Base-by-base conservation (phyloP, 2,113 vertebrate genomes). In the Ahaetulla prasina region DNA sequence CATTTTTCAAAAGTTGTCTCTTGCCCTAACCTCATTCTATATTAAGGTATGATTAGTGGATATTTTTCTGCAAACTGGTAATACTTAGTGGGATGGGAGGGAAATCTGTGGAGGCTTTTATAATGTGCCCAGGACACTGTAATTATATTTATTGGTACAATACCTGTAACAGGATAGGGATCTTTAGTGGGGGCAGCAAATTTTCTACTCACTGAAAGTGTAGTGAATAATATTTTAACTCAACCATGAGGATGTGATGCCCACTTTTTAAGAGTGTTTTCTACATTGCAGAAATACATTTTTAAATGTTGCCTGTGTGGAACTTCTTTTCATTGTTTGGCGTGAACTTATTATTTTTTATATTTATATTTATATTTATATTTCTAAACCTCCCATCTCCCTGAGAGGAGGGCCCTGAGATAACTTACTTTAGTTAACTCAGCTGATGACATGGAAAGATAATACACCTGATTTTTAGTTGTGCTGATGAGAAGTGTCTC, bases 401-500 rank as follows among this genome's bases (percentile, higher is more conserved):
- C 30, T 68, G 5, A 35, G 63, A 68, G 30, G 1, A 11, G n/a
- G 30, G 27, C 49, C 50, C 27, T 87, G 27, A 25, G 68, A 89
- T 53, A 89, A 92, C 97, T 95, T 47, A 97, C 98, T 96, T 97
- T 97, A 90, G 22, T 92, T 89, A 98, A 96, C 93, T 98, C 97
- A 0, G 95, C 96, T 74, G 98, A 96, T 91, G 98, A 97, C 96
- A 99, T 97, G 80, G 96, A 94, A 95, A 98, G 96, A 95, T 97
- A 96, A 95, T 98, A 99, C 86, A 99, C 96, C 92, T 99, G 99
- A 27, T 98, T 98, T 92, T 96, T 97, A 92, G 95, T 97, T 55
- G 99, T 99, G 96, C 98, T 98, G 97, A 97, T 54, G 0, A 98
- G 95, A 91, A 99, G 96, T 0, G 88, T 98, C 94, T 99, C 98